These are phyloP conservation scores for Lithobates pipiens DNA, from an alignment of 2,797 vertebrate genomes.

Conservation along the genomic window DNA sequence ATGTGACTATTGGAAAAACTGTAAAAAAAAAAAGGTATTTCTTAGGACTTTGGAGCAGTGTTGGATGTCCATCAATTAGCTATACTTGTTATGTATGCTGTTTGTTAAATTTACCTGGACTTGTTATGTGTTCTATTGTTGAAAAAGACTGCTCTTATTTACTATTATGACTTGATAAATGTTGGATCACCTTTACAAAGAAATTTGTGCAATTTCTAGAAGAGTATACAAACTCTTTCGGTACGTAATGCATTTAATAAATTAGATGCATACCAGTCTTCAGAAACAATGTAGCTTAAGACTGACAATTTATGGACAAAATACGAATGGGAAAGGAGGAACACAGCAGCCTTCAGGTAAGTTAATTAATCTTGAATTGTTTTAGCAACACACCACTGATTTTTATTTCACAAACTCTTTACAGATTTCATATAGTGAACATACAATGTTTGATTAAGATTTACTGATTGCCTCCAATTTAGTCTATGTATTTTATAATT, in stretches of 20 bases:
- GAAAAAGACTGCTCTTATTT: no score
- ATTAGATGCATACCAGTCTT: background rate
- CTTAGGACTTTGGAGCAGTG: no score
- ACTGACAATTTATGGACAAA: constrained; percentile 15
- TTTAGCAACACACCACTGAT: constrained; percentile 74
- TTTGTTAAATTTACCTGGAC: no score
- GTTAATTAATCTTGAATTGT: constrained; percentile 80
- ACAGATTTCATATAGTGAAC: constrained; percentile 71
- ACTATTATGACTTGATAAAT: background rate
- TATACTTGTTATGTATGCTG: no score
- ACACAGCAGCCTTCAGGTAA: constrained; percentile 76
- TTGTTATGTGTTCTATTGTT: no score
- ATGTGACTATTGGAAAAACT: no score
- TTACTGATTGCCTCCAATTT: constrained; percentile 79
- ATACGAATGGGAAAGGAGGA: constrained; percentile 60
- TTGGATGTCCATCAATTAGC: no score
- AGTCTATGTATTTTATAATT: constrained; percentile 81
- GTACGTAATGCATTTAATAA: background rate
- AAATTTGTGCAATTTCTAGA: background rate
- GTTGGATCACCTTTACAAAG: background rate
- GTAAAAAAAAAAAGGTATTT: no score
- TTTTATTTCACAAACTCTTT: constrained; percentile 75
- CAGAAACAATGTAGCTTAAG: background rate
- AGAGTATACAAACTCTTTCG: background rate
- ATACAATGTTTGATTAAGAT: constrained; percentile 75